These are phyloP conservation scores for Prionace glauca DNA, from an alignment of 2,797 vertebrate species.

Conservation along the genomic window DNA sequence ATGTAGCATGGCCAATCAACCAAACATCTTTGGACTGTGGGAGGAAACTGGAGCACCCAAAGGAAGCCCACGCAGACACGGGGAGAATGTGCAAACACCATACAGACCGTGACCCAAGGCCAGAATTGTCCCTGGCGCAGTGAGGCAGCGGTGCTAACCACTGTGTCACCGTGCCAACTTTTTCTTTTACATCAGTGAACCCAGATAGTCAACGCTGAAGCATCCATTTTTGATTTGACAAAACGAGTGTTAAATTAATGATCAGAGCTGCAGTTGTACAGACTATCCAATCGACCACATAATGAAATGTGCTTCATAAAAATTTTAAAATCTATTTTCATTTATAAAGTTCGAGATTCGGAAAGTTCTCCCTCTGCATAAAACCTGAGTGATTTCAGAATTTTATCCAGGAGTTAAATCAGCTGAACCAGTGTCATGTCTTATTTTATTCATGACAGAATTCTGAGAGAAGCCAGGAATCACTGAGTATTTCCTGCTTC, in stretches of 20 bases:
- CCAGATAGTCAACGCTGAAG: neutral
- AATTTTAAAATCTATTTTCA: conserved; percentile 23
- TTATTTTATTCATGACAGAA: conserved; percentile 26
- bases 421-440: neutral
- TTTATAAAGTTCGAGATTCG: neutral
- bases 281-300: neutral
- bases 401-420: conserved; percentile 1
- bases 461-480: neutral
- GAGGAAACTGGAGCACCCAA: too few species aligned
- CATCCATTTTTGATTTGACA: neutral
- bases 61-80: too few species aligned
- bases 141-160: too few species aligned
- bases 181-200: neutral
- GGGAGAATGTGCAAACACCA: too few species aligned
- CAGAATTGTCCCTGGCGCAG: too few species aligned
- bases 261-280: neutral
- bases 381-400: conserved; percentile 9
- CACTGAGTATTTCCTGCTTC: neutral
- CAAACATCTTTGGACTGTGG: too few species aligned
- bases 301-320: conserved; percentile 31
- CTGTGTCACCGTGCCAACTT: too few species aligned
- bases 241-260: conserved; percentile 27
- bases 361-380: neutral
- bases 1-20: too few species aligned
- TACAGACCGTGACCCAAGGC: too few species aligned